Evolutionary conservation across 1,140 invertebrate species (phyloP), one percentile per base, ranked within the genome.

Genomic region (Drosophila melanica): DNA sequence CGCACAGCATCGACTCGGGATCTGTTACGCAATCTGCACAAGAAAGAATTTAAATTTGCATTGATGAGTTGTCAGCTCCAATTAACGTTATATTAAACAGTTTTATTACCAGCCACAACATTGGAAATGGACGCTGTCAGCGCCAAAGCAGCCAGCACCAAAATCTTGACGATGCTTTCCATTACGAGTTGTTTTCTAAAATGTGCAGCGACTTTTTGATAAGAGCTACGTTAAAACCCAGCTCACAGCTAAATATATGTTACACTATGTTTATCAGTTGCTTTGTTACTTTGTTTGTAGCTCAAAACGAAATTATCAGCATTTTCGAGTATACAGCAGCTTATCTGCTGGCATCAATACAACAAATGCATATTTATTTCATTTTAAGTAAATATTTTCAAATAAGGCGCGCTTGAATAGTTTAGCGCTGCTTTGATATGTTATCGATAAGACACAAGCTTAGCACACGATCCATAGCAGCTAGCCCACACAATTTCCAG

Each of bases 21-120:
- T 81, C 78, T 53, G 82, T 86, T 30, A 87, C n/a, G 47, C 79
- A 86, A 68, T 80, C 69, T 85, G 47, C 41, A 79, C 5, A 53
- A 12, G 8, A 79, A 3, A 10, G 50, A 12, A 10, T 35, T 9
- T 0, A 9, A 41, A 66, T 65, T 50, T 60, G 47, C 57, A 9
- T 66, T 68, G 64, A 54, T 66, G 73, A 59, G 51, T 16, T n/a
- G 23, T 53, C 18, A 58, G 4, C 47, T 59, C 11, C 60, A 53
- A 27, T 44, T 39, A 39, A 1, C 9, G 33, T 27, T 39, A 50
- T 0, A 35, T 9, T 35, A 45, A 33, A 14, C 20, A 14, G 12
- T 44, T 12, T 0, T 35, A 45, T 48, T 58, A 48, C 30, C 11
- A 20, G n/a, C 48, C 4, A 39, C 35, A 11, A 27, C 62, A 6